Percentiles rank a stretch among this genome's conserved stretches.
phyloP scores from a whole-genome alignment of 2,797 vertebrate species.

The Psittacula derbiana region DNA sequence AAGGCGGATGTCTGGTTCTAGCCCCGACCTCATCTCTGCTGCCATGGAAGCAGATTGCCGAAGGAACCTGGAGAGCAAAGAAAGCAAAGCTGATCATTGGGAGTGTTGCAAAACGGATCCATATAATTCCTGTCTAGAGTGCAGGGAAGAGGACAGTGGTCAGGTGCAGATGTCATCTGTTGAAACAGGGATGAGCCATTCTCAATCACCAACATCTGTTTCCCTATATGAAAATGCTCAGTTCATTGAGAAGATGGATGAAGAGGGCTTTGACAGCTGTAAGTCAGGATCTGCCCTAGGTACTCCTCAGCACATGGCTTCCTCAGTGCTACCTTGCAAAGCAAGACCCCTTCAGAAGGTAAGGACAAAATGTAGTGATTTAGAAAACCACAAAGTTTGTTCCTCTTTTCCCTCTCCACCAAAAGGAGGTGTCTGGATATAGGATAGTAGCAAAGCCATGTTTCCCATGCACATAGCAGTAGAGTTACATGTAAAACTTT shows the following conservation, averaged over 20 bases:
- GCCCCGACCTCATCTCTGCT: conserved; percentile 92
- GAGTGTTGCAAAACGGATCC: conserved; percentile 84
- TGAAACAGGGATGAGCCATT: conserved; percentile 46
- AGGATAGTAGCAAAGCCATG: rapidly evolving
- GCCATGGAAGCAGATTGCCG: conserved; percentile 84
- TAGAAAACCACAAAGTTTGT: not conserved
- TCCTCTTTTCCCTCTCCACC: not conserved
- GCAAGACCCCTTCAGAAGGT: conserved; percentile 90
- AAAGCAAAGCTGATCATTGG: conserved; percentile 73
- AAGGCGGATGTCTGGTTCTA: conserved; percentile 84
- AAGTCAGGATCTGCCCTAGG: conserved; percentile 33
- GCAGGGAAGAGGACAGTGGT: conserved; percentile 64
- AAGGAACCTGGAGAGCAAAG: conserved; percentile 64
- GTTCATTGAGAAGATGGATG: conserved; percentile 56
- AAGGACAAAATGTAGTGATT: not conserved
- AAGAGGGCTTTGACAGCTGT: conserved; percentile 55
- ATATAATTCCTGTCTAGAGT: conserved; percentile 84
- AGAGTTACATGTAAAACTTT: not conserved
- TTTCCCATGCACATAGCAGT: rapidly evolving
- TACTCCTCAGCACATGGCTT: conserved; percentile 75
- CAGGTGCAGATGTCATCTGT: not conserved
- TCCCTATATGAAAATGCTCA: conserved; percentile 70
- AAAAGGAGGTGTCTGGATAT: not conserved
- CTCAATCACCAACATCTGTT: conserved; percentile 75
- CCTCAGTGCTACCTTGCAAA: conserved; percentile 82